Evolutionary conservation across 2,797 vertebrate species (phyloP).

Genomic region (Coracias cyanogaster): DNA sequence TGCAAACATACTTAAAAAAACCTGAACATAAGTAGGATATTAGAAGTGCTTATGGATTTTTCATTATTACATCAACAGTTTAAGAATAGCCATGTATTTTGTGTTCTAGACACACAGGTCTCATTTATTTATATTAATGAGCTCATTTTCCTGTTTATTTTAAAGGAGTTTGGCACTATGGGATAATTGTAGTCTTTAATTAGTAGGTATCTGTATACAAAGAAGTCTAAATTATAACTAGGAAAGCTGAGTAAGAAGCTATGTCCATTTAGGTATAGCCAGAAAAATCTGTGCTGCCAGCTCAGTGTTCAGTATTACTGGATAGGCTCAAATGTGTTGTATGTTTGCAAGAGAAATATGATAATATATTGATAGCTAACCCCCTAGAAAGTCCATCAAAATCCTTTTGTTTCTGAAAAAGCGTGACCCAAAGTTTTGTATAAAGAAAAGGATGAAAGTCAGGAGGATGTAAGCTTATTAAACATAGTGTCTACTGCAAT

Average conservation of each 20-base stretch:
- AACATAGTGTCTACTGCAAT: not conserved
- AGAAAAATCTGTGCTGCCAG: not conserved
- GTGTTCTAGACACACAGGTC: not conserved
- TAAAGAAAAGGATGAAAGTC: not conserved
- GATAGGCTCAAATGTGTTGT: not conserved
- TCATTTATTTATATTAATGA: not conserved
- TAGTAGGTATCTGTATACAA: not conserved
- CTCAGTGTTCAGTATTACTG: not conserved
- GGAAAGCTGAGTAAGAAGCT: not conserved
- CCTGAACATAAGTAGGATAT: not conserved
- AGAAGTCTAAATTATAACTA: not conserved
- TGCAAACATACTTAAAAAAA: not conserved
- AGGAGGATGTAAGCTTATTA: not conserved
- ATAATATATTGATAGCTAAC: not conserved
- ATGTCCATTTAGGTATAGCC: not conserved
- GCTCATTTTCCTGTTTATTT: not conserved
- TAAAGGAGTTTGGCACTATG: not conserved
- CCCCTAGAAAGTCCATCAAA: not conserved
- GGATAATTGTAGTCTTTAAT: not conserved
- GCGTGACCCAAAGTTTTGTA: not conserved
- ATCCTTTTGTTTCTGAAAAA: not conserved
- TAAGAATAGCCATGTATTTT: not conserved
- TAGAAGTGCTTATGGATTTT: not conserved
- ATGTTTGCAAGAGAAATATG: not conserved
- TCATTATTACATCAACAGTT: fast-evolving